A percentile compares a stretch with the other conserved stretches of the same genome.
Conservation (phyloP, 1,140 invertebrate species). For the Heterodera schachtii region DNA sequence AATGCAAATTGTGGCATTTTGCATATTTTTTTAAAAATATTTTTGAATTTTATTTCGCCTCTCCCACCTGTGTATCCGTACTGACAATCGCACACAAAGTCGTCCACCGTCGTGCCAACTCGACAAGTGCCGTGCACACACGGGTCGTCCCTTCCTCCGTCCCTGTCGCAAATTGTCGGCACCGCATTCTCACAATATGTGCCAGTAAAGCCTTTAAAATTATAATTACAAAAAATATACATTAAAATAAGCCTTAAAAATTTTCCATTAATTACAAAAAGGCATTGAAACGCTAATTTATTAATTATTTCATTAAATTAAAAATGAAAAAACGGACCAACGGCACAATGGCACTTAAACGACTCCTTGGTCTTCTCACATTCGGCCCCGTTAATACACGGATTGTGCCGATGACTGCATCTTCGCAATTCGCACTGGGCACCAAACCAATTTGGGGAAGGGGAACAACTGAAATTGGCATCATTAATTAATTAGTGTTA, state of each 20-base stretch:
- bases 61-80: constrained; percentile 22
- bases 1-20: background rate
- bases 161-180: constrained; percentile 22
- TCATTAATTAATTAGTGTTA: too few species aligned
- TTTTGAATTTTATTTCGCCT: background rate
- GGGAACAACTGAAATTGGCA: background rate
- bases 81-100: constrained; percentile 29
- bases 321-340: background rate
- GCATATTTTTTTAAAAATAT: background rate
- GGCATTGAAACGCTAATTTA: too few species aligned
- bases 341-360: constrained; percentile 25
- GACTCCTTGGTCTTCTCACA: constrained; percentile 24
- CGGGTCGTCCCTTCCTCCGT: background rate
- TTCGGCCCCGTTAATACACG: constrained; percentile 16
- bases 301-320: too few species aligned
- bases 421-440: constrained; percentile 22
- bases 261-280: too few species aligned
- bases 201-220: constrained; percentile 27
- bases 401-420: constrained; percentile 14
- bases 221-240: too few species aligned
- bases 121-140: constrained; percentile 25
- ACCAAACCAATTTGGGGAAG: constrained; percentile 21
- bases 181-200: constrained; percentile 26
- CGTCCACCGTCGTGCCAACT: constrained; percentile 19
- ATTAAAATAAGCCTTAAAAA: too few species aligned